Percentiles rank a stretch among this genome's conserved stretches.
Evolutionary conservation across 37 sponge, comb jelly and placozoan species (phyloP).

Genomic region (Petrosia ficiformis): DNA sequence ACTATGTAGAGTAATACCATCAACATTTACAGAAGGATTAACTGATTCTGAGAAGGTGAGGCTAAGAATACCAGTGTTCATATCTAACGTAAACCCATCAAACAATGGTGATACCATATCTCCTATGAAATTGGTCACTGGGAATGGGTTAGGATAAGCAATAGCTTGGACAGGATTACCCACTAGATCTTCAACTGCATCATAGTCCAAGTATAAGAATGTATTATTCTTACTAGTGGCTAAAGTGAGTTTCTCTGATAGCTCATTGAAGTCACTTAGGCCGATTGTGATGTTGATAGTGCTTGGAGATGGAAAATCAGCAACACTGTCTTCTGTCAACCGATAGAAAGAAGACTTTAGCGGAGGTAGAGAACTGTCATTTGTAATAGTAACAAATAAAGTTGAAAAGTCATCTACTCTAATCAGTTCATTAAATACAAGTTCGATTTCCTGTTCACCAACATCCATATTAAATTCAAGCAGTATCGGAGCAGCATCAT

Average conservation of each 20-base stretch:
- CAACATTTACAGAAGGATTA: slow-evolving; percentile 35
- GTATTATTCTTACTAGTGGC: slow-evolving; percentile 62
- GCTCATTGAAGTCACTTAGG: slow-evolving; percentile 43
- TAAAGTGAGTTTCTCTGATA: slow-evolving; percentile 40
- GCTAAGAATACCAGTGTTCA: slow-evolving; percentile 57
- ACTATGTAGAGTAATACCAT: slow-evolving; percentile 67
- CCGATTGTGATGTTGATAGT: slow-evolving; percentile 49
- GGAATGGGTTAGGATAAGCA: slow-evolving; percentile 44
- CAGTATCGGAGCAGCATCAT: slow-evolving; percentile 58
- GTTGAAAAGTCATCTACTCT: slow-evolving; percentile 29
- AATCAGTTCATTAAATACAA: slow-evolving; percentile 78
- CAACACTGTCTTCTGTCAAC: slow-evolving; percentile 46
- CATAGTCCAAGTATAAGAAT: slow-evolving; percentile 46
- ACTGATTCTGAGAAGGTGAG: slow-evolving; percentile 83
- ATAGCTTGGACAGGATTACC: slow-evolving; percentile 65
- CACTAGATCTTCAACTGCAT: slow-evolving; percentile 59
- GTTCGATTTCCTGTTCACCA: slow-evolving; percentile 39
- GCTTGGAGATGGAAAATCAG: slow-evolving; percentile 25
- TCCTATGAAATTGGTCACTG: slow-evolving; percentile 56
- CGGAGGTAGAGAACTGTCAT: slow-evolving; percentile 16
- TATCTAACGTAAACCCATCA: slow-evolving; percentile 49
- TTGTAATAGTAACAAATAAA: slow-evolving; percentile 52
- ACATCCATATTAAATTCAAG: slow-evolving; percentile 64
- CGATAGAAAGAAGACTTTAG: slow-evolving; percentile 31
- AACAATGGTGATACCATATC: slow-evolving; percentile 62